These are phyloP conservation scores for Oceanodroma tethys DNA, from an alignment of 2,113 vertebrate genomes.

Conservation along the genomic window DNA sequence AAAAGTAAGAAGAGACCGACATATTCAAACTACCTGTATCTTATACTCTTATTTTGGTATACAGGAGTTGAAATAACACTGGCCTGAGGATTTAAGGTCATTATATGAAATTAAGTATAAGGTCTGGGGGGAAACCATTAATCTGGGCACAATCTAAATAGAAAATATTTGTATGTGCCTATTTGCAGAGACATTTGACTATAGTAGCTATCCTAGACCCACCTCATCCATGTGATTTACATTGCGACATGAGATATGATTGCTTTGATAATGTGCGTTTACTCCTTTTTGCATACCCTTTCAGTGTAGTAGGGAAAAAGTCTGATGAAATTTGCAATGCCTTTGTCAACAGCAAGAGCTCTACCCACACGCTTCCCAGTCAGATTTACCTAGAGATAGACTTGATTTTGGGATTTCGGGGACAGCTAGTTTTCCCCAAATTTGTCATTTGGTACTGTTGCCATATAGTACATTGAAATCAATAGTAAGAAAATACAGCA, in stretches of 20 bases:
- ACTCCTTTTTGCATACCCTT: not conserved
- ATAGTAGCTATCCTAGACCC: not conserved
- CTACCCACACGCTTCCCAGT: not conserved
- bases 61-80: not conserved
- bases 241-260: not conserved
- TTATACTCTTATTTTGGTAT: not conserved
- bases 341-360: not conserved
- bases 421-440: not conserved
- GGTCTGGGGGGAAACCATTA: not conserved
- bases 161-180: not conserved
- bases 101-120: not conserved
- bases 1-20: slow-evolving; percentile 1
- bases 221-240: slow-evolving; percentile 4
- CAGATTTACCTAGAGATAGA: not conserved
- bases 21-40: not conserved
- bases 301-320: not conserved
- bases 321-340: slow-evolving; percentile 16
- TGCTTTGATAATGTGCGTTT: not conserved
- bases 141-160: not conserved
- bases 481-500: not conserved
- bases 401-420: not conserved
- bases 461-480: not conserved
- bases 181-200: slow-evolving; percentile 4
- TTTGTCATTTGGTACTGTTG: not conserved
- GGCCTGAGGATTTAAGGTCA: not conserved